phyloP scores from a whole-genome alignment of 2,888 invertebrate species.

The Microctonus brassicae region DNA sequence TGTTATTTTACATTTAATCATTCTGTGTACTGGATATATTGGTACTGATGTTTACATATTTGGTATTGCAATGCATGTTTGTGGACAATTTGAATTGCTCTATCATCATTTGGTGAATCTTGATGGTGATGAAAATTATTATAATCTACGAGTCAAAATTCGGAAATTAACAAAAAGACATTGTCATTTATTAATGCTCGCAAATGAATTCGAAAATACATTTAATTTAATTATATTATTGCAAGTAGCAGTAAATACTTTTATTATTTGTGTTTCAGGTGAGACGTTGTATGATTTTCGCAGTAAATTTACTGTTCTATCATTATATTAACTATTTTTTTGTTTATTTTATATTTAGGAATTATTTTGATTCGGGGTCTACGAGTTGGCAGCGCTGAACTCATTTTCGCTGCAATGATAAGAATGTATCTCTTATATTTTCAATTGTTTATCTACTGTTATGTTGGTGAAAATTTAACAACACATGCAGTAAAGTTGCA shows the following conservation, averaged over 20 bases:
- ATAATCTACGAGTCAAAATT: conserved; percentile 10
- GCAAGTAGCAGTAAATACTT: conserved; percentile 36
- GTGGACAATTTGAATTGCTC: conserved; percentile 38
- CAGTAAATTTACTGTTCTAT: background rate
- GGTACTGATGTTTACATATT: conserved; percentile 42
- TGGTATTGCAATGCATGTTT: conserved; percentile 40
- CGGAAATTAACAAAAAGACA: conserved; percentile 32
- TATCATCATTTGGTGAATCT: conserved; percentile 32
- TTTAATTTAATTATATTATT: conserved; percentile 41
- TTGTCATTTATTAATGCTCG: conserved; percentile 30
- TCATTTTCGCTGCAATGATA: conserved; percentile 22
- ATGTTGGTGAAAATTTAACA: conserved; percentile 38
- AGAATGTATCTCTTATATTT: conserved; percentile 26
- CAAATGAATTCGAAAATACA: conserved; percentile 39
- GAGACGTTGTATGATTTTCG: background rate
- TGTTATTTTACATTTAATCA: conserved; percentile 32
- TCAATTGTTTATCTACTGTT: conserved; percentile 40
- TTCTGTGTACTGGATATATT: conserved; percentile 28
- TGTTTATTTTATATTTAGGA: conserved; percentile 18
- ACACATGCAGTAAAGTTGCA: conserved; percentile 30
- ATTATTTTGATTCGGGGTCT: conserved; percentile 34
- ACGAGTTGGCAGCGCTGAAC: conserved; percentile 19
- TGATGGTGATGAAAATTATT: conserved; percentile 11
- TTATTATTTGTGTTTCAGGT: conserved; percentile 40
- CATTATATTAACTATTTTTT: background rate